Conservation (phyloP, 2,888 invertebrate genomes). For the Taphrorychus bicolor region DNA sequence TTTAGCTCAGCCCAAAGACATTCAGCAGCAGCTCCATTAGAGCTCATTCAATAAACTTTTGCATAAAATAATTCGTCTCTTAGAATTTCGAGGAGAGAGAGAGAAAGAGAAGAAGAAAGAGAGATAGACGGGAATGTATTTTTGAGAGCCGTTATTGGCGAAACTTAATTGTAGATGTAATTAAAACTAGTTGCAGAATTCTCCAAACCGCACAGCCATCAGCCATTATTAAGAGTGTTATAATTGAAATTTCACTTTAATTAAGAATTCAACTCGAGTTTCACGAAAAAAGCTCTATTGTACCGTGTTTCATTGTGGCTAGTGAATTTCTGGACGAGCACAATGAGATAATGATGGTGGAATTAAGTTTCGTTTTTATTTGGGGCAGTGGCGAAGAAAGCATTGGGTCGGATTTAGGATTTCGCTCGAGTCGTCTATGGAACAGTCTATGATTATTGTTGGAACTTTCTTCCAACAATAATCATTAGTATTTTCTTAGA, state of each 20-base stretch:
- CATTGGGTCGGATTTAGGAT: too few species aligned
- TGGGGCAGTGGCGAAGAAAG: too few species aligned
- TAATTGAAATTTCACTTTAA: slow-evolving; percentile 30
- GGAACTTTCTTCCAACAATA: too few species aligned
- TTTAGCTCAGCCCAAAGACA: neutral
- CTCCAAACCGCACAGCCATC: slow-evolving; percentile 14
- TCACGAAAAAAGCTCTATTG: slow-evolving; percentile 1
- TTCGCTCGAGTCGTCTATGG: too few species aligned
- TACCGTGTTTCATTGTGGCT: neutral
- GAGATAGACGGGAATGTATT: too few species aligned
- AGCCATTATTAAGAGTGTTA: slow-evolving; percentile 24
- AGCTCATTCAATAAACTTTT: neutral
- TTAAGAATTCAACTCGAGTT: slow-evolving; percentile 12
- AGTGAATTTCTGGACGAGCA: neutral
- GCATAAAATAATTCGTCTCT: neutral
- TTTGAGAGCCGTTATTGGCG: slow-evolving; percentile 17
- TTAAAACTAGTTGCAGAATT: slow-evolving; percentile 29
- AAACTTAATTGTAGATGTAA: slow-evolving; percentile 29
- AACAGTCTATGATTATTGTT: too few species aligned
- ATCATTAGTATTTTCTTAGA: too few species aligned
- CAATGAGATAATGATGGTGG: neutral
- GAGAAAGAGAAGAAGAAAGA: too few species aligned
- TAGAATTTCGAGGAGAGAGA: neutral
- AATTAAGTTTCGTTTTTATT: neutral
- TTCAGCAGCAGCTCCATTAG: neutral